Conservation (phyloP, 2,888 invertebrate genomes). For the Orthosia gothica region DNA sequence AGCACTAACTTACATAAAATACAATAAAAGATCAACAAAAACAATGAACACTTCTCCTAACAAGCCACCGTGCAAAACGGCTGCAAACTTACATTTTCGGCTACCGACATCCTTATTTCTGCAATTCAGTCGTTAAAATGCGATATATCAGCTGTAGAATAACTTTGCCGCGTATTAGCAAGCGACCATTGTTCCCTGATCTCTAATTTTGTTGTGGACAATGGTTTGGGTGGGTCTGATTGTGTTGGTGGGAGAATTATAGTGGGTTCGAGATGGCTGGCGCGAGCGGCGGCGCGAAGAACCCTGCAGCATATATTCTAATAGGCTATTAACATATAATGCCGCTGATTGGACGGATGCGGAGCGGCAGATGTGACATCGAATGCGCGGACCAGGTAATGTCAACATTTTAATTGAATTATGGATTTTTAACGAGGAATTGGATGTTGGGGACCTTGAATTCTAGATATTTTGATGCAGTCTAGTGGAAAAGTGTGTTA, state of each 20-base stretch:
- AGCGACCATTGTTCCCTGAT: constrained; percentile 73
- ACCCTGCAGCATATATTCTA: constrained; percentile 88
- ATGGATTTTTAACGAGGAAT: background rate
- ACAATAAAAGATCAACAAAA: constrained; percentile 81
- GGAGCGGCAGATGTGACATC: constrained; percentile 88
- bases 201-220: constrained; percentile 52
- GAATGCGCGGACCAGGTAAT: constrained; percentile 73
- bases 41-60: constrained; percentile 84
- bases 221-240: constrained; percentile 66
- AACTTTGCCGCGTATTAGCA: constrained; percentile 68
- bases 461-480: background rate
- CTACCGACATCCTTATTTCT: constrained; percentile 45
- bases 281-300: constrained; percentile 83
- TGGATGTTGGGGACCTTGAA: background rate
- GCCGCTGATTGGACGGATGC: constrained; percentile 92
- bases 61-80: constrained; percentile 83
- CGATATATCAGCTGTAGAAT: constrained; percentile 25
- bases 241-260: constrained; percentile 72
- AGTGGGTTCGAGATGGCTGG: constrained; percentile 75
- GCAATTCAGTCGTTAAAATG: constrained; percentile 61
- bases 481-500: too few species aligned
- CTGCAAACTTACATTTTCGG: constrained; percentile 62
- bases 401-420: constrained; percentile 72
- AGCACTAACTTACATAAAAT: constrained; percentile 74
- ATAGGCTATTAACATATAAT: constrained; percentile 92